These are phyloP conservation scores for Bubo scandiacus DNA, from an alignment of 2,113 vertebrate species.

Conservation along the genomic window DNA sequence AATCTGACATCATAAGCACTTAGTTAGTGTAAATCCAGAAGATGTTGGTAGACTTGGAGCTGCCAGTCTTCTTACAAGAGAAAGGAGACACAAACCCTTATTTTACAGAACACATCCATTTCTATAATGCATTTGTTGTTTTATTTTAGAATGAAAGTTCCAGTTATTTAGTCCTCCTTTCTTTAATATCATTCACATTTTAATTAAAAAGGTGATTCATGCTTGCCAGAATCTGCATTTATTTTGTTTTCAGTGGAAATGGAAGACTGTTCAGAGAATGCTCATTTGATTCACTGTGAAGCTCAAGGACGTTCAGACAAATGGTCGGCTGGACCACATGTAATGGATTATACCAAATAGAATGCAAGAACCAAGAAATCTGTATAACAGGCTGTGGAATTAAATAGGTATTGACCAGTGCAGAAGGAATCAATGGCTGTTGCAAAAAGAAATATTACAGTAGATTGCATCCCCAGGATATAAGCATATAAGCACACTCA, in stretches of 20 bases:
- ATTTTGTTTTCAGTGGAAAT: not conserved
- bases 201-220: not conserved
- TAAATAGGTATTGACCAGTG: slow-evolving; percentile 21
- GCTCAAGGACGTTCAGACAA: not conserved
- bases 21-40: not conserved
- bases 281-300: not conserved
- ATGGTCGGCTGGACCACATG: not conserved
- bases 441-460: slow-evolving; percentile 18
- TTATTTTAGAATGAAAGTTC: not conserved
- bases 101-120: not conserved
- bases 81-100: not conserved
- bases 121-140: not conserved
- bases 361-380: not conserved
- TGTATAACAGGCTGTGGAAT: not conserved
- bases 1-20: not conserved
- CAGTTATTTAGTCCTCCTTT: not conserved
- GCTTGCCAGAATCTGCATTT: not conserved
- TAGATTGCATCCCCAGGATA: not conserved
- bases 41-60: not conserved
- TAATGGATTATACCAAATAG: not conserved
- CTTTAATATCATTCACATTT: not conserved
- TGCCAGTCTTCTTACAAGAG: not conserved
- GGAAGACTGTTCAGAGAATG: not conserved
- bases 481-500: not conserved
- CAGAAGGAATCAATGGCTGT: not conserved